Evolutionary conservation across 1,140 invertebrate genomes (phyloP), one percentile per base, ranked within the genome.

Genomic region (Aphaenogaster floridana): DNA sequence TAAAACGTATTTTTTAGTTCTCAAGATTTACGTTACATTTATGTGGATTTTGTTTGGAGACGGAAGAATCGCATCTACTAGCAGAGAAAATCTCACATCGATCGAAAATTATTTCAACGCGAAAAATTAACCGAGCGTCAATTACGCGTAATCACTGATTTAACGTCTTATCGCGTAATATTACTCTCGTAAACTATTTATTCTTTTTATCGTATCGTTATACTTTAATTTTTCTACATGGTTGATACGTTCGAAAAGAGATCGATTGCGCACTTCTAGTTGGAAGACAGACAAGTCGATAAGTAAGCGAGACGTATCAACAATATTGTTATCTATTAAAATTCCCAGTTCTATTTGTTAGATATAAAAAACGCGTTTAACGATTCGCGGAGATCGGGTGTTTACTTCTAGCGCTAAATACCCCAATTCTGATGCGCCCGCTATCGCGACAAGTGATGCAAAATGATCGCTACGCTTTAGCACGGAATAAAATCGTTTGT

Each of bases 401-500:
- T 17, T 57, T 48, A 21, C n/a, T 63, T 64, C 36, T 8, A 52
- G 21, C 17, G 48, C 21, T 86, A 71, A 71, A 13, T 66, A 39
- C 15, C 15, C 15, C 45, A 64, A 52, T 74, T 28, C 3, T 54
- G 21, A 36, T 17, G 17, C n/a, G 36, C 48, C 3, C 15, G 36
- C 5, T n/a, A 45, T 66, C 9, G 52, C 5, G 28, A 28, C 34
- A 9, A 34, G 28, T 9, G 17, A 71, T 68, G 2, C n/a, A 21
- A 45, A 42, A 48, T 39, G 8, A 39, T 5, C 21, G 3, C 0
- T 28, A 21, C 39, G 5, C 11, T 34, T 71, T 34, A 66, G 2
- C 28, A 3, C 13, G 50, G 54, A 57, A 71, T 61, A 72, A 83
- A 50, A 36, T 87, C 28, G 86, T 61, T 2, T 83, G 21, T 91